A percentile compares a stretch with the other conserved stretches of the same genome.
Evolutionary conservation across 2,888 invertebrate species (phyloP).

Genomic region (Physocephala rufipes): DNA sequence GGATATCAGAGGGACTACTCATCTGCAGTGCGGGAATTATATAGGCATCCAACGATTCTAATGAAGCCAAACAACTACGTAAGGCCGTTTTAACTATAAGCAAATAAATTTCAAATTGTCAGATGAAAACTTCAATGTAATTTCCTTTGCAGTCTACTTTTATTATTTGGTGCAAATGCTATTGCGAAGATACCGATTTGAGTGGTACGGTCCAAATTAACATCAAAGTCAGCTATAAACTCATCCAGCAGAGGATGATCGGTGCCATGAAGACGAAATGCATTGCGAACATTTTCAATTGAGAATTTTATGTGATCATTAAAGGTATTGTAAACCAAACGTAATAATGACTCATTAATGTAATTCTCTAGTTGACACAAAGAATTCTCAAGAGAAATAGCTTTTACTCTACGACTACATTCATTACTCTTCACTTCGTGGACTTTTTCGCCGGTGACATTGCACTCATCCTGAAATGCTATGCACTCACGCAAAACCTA

Average conservation of each 20-base stretch:
- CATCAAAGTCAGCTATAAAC: conserved; percentile 63
- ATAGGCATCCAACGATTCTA: conserved; percentile 61
- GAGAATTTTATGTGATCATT: conserved; percentile 59
- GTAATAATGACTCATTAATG: conserved; percentile 60
- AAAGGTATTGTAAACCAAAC: conserved; percentile 59
- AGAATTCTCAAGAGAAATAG: conserved; percentile 58
- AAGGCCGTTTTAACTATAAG: conserved; percentile 56
- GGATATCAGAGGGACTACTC: conserved; percentile 44
- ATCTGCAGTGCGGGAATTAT: conserved; percentile 62
- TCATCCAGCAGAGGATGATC: conserved; percentile 55
- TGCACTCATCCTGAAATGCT: conserved; percentile 58
- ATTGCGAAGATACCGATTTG: conserved; percentile 64
- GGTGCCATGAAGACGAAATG: conserved; percentile 45
- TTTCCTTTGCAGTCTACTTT: conserved; percentile 48
- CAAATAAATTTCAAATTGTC: background rate
- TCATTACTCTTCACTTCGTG: conserved; percentile 42
- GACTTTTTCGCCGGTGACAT: conserved; percentile 33
- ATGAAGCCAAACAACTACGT: conserved; percentile 62
- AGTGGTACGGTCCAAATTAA: conserved; percentile 61
- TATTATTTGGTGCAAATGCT: conserved; percentile 56
- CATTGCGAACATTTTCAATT: conserved; percentile 55
- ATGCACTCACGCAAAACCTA: conserved; percentile 59
- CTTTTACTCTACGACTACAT: conserved; percentile 57
- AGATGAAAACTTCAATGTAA: background rate
- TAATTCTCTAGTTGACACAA: conserved; percentile 60